Evolutionary conservation across 2,888 invertebrate species (phyloP).

Genomic region (Brachylomia viminalis): DNA sequence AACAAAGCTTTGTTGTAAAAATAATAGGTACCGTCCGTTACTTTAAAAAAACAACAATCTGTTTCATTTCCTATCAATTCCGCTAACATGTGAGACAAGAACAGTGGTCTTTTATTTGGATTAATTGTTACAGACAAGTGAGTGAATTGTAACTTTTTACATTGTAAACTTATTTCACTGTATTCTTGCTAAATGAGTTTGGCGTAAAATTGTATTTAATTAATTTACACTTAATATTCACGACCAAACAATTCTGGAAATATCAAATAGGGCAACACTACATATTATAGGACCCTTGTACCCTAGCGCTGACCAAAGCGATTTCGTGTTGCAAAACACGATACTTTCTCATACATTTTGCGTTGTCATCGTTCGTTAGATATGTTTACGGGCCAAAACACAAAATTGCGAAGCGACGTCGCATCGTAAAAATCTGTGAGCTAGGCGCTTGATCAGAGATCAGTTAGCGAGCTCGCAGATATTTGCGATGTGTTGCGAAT

Average conservation of each 20-base stretch:
- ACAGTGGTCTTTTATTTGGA: constrained; percentile 15
- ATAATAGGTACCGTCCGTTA: not conserved
- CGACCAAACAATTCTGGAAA: not conserved
- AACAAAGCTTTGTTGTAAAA: constrained; percentile 36
- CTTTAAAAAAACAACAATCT: not conserved
- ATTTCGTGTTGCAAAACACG: not conserved
- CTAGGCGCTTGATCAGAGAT: too few species aligned
- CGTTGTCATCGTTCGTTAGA: constrained; percentile 6
- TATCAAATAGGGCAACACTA: constrained; percentile 14
- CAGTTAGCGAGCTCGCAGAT: too few species aligned
- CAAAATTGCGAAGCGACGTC: too few species aligned
- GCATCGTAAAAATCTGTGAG: too few species aligned
- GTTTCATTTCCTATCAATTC: not conserved
- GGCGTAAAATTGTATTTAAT: not conserved
- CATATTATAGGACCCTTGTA: not conserved
- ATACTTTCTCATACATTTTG: constrained; percentile 22
- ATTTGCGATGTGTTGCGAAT: too few species aligned
- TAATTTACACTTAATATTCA: not conserved
- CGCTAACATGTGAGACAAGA: not conserved
- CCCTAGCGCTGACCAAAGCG: constrained; percentile 16
- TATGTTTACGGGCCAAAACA: too few species aligned
- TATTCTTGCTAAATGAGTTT: not conserved
- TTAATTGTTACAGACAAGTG: not conserved
- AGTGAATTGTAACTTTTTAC: not conserved
- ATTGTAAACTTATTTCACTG: not conserved